These are phyloP conservation scores for Sebastes goodei DNA, from an alignment of 2,797 vertebrate species.

Conservation along the genomic window DNA sequence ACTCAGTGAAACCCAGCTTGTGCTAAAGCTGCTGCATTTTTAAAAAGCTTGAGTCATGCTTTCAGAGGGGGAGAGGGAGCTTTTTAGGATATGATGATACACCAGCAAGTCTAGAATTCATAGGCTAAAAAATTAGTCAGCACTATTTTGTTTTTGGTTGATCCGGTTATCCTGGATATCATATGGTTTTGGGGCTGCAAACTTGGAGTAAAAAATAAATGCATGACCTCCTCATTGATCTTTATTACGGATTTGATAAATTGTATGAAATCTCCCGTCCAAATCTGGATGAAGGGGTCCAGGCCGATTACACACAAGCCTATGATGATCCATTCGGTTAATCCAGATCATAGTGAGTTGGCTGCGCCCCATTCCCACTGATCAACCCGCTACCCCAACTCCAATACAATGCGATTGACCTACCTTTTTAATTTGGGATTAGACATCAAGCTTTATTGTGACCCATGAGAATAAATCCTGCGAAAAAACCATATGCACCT, in stretches of 20 bases:
- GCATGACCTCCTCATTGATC: background rate
- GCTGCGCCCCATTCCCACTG: background rate
- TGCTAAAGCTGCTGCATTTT: slow-evolving; percentile 28
- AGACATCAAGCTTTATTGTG: background rate
- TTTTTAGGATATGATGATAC: background rate
- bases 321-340: slow-evolving; percentile 45
- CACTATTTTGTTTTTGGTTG: too few relatives aligned
- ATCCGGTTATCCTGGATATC: too few relatives aligned
- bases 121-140: background rate
- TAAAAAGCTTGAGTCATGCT: slow-evolving; percentile 42
- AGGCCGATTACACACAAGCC: slow-evolving; percentile 38
- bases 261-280: slow-evolving; percentile 6
- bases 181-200: background rate
- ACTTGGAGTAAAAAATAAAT: background rate
- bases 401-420: slow-evolving; percentile 35
- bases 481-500: background rate
- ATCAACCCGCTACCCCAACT: slow-evolving; percentile 1
- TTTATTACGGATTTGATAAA: background rate
- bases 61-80: background rate
- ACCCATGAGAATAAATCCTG: background rate
- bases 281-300: slow-evolving; percentile 51
- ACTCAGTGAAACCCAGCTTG: slow-evolving; percentile 11
- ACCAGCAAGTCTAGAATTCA: background rate
- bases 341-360: slow-evolving; percentile 55
- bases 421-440: slow-evolving; percentile 47